Conservation (phyloP, 2,888 invertebrate genomes). For the Mongoloraphidia duomilia region DNA sequence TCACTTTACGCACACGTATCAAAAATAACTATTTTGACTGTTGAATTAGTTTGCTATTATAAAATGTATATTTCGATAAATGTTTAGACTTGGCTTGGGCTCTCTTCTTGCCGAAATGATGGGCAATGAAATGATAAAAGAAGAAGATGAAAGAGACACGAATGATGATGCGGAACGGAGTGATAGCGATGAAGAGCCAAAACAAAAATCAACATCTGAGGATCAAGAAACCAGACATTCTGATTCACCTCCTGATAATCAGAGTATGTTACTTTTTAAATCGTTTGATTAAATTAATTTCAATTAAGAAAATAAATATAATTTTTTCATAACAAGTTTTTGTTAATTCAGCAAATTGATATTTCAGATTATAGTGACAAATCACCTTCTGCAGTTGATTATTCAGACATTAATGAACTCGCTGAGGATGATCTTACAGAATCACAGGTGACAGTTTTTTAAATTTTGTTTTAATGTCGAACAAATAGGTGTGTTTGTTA, state of each 20-base stretch:
- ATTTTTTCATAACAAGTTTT: slow-evolving; percentile 18
- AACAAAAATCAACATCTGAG: slow-evolving; percentile 8
- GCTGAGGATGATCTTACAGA: slow-evolving; percentile 59
- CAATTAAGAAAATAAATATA: too few species aligned
- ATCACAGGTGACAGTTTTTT: slow-evolving; percentile 12
- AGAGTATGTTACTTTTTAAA: background rate
- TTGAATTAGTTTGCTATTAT: too few species aligned
- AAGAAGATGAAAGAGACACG: slow-evolving; percentile 12
- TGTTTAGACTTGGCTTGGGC: slow-evolving; percentile 50
- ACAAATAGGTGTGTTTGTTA: too few species aligned
- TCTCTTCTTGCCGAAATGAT: slow-evolving; percentile 72
- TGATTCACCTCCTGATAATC: background rate
- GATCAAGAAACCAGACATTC: background rate
- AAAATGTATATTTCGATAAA: too few species aligned
- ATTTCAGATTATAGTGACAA: slow-evolving; percentile 26
- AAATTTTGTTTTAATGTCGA: too few species aligned
- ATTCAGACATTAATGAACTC: slow-evolving; percentile 85
- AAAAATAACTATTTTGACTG: too few species aligned
- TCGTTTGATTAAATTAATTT: background rate
- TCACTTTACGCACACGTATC: too few species aligned
- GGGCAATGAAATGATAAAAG: slow-evolving; percentile 22
- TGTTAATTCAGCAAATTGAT: slow-evolving; percentile 18
- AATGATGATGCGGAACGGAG: slow-evolving; percentile 15
- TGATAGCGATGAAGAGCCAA: slow-evolving; percentile 19
- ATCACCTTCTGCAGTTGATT: slow-evolving; percentile 72